Conservation (phyloP, 2,888 invertebrate genomes). For the Heliconius ethilla region DNA sequence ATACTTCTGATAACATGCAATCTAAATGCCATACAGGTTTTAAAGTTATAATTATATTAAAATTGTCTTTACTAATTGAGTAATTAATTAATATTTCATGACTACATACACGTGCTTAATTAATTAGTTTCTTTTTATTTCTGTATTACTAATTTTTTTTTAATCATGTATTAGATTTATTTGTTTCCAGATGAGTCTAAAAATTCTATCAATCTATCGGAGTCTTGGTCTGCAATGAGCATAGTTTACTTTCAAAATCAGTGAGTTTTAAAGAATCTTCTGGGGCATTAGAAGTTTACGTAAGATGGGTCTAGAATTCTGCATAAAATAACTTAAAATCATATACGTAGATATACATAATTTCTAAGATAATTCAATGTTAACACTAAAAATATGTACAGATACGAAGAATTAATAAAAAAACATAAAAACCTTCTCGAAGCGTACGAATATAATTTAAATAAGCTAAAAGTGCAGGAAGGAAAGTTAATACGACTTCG, state of each 20-base stretch:
- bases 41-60: neutral
- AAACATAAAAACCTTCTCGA: constrained; percentile 63
- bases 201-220: constrained; percentile 56
- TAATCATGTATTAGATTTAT: neutral
- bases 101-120: neutral
- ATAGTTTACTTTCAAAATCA: constrained; percentile 80
- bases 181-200: constrained; percentile 46
- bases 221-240: constrained; percentile 80
- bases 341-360: neutral
- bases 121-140: neutral
- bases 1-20: constrained; percentile 46
- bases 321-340: neutral
- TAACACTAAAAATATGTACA: constrained; percentile 44
- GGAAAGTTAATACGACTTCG: constrained; percentile 53
- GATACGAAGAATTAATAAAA: constrained; percentile 71
- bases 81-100: constrained; percentile 29
- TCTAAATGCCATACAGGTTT: constrained; percentile 49
- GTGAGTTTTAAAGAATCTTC: constrained; percentile 56
- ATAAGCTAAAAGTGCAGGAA: constrained; percentile 53
- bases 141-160: neutral
- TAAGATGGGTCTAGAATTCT: neutral
- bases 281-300: neutral
- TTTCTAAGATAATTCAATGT: neutral
- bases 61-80: neutral
- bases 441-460: constrained; percentile 62